Percentiles rank a stretch among this genome's conserved stretches.
Conservation (phyloP, 2,797 vertebrate species). For the Squalus acanthias region DNA sequence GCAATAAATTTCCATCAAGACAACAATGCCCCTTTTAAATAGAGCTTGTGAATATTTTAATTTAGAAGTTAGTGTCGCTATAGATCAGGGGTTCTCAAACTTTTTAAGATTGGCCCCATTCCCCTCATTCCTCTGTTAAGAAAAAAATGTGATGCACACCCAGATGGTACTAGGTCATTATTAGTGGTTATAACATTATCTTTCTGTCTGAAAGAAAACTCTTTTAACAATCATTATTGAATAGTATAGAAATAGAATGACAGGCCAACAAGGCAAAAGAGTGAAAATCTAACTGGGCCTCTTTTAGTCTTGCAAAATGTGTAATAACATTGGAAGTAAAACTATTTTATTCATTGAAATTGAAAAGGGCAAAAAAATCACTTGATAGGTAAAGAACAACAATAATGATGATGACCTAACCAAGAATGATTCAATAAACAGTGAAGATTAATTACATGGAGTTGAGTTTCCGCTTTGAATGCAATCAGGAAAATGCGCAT, state of each 20-base stretch:
- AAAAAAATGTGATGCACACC: background rate
- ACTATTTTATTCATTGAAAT: background rate
- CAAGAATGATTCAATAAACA: background rate
- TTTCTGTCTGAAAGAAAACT: background rate
- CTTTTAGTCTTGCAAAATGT: background rate
- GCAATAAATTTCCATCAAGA: background rate
- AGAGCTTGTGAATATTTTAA: conserved; percentile 5
- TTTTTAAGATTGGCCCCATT: background rate
- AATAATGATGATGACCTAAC: background rate
- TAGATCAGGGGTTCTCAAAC: background rate
- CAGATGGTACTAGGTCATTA: background rate
- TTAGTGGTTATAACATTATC: background rate
- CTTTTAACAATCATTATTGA: background rate
- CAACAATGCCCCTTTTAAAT: background rate
- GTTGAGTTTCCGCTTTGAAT: background rate
- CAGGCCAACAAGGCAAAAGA: background rate
- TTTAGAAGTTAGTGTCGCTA: background rate
- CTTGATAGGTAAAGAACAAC: background rate
- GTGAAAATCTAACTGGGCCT: background rate
- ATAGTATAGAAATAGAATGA: background rate
- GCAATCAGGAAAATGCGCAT: background rate
- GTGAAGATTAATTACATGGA: background rate
- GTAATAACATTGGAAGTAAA: background rate
- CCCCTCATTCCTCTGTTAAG: background rate
- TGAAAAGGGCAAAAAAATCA: background rate